phyloP scores from a whole-genome alignment of 92 coral and sea anemone species.

The Palythoa grandiflora region DNA sequence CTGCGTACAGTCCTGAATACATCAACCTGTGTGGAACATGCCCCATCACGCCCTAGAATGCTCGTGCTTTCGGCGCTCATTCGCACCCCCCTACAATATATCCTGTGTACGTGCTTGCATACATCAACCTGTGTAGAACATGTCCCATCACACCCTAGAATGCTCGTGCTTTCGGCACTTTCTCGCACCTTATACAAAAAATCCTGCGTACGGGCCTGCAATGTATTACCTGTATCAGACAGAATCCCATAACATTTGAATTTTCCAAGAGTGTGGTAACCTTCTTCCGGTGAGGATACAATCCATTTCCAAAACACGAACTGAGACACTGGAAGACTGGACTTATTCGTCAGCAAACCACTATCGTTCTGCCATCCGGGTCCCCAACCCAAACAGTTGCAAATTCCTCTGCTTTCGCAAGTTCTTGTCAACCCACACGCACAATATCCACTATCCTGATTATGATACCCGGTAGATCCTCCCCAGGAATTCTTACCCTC shows the following conservation, averaged over 20 bases:
- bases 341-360: slow-evolving; percentile 56
- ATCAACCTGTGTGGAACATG: too few species aligned
- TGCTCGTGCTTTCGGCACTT: too few species aligned
- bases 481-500: slow-evolving; percentile 50
- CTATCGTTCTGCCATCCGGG: slow-evolving; percentile 58
- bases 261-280: slow-evolving; percentile 63
- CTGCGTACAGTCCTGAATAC: too few species aligned
- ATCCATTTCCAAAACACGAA: slow-evolving; percentile 48
- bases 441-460: slow-evolving; percentile 21
- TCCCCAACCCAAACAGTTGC: slow-evolving; percentile 46
- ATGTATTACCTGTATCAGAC: neutral
- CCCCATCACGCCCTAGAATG: too few species aligned
- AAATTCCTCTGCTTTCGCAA: slow-evolving; percentile 10
- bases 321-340: slow-evolving; percentile 41
- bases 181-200: too few species aligned
- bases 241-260: slow-evolving; percentile 54
- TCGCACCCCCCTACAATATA: too few species aligned
- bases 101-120: too few species aligned
- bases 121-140: too few species aligned
- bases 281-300: neutral
- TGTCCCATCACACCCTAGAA: too few species aligned
- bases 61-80: too few species aligned
- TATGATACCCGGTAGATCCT: slow-evolving; percentile 33
- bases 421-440: slow-evolving; percentile 55
- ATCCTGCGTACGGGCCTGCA: too few species aligned